Evolutionary conservation across 1,140 invertebrate species (phyloP), one percentile per base, ranked within the genome.

Genomic region (Cheumatopsyche charites): DNA sequence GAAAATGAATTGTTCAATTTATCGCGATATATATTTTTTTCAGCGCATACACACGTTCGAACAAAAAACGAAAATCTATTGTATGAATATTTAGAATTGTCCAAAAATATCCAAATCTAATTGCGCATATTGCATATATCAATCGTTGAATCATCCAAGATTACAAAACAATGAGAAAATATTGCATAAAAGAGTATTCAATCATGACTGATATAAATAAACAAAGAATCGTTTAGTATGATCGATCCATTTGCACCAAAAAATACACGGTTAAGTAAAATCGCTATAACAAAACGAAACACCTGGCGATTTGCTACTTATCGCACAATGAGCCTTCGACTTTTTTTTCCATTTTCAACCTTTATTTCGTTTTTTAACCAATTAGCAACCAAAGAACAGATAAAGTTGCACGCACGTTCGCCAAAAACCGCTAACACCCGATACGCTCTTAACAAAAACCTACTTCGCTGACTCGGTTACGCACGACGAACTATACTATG

Each of bases 1-100:
- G 55, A 68, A 68, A 68, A 68, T 68, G 66, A 45, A 68, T 68
- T 68, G 66, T 68, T 68, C 49, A 68, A 68, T 68, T 68, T 63
- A 63, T 63, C 62, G 62, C 36, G 26, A 62, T 62, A 62, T 21
- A 29, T 62, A 13, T 29, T 25, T 49, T n/a, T 49, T 49, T 49
- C n/a, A 25, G 55, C 12, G 19, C 55, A n/a, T n/a, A 6, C 15
- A 23, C 6, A 61, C 55, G 55, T 61, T 19, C 21, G 29, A 36
- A 36, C 3, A 36, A 36, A 36, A 36, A 36, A 9, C 29, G 3
- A 36, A 4, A 4, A 36, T 36, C 29, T 36, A 36, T 36, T 36
- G 29, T 4, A 36, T 36, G 9, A 52, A 15, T 19, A 15, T 52
- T 17, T 52, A 15, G 19, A 52, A 52, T 52, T 52, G 47, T 52